phyloP scores from a whole-genome alignment of 92 coral and sea anemone species.

The Anthopleura xanthogrammica region DNA sequence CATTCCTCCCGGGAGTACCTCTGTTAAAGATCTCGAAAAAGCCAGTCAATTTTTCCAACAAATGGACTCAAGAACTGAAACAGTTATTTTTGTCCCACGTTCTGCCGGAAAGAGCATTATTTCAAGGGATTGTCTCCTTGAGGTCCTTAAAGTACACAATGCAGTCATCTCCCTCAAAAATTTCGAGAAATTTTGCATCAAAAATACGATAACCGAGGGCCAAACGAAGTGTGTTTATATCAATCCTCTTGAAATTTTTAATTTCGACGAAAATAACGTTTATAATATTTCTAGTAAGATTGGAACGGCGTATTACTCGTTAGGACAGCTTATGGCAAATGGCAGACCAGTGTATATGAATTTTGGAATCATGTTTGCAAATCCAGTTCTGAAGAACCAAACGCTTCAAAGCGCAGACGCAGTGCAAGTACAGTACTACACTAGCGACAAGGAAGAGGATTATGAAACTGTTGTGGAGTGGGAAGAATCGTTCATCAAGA shows the following conservation, averaged over 20 bases:
- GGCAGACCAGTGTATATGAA: constrained; percentile 50
- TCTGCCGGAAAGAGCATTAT: constrained; percentile 31
- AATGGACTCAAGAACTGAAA: constrained; percentile 46
- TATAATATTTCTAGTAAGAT: constrained; percentile 20
- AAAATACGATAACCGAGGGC: constrained; percentile 25
- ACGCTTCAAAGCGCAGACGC: constrained; percentile 48
- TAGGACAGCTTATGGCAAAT: constrained; percentile 41
- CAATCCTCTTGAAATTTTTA: constrained; percentile 56
- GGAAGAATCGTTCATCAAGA: constrained; percentile 53
- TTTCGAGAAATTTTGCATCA: constrained; percentile 56
- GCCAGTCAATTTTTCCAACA: constrained; percentile 49
- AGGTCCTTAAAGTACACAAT: constrained; percentile 43
- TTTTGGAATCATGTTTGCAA: constrained; percentile 49
- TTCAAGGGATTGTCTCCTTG: constrained; percentile 37
- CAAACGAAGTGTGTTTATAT: constrained; percentile 37
- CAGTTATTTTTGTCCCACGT: constrained; percentile 37
- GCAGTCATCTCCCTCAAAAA: constrained; percentile 38
- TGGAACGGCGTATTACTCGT: constrained; percentile 9
- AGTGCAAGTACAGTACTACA: constrained; percentile 44
- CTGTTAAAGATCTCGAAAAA: constrained; percentile 49
- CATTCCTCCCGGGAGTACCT: constrained; percentile 64
- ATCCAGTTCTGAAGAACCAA: neutral
- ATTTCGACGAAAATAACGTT: constrained; percentile 42
- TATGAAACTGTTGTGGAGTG: constrained; percentile 38
- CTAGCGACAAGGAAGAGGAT: constrained; percentile 34